Conservation (phyloP, 2,113 vertebrate species). For the Axis porcinus region DNA sequence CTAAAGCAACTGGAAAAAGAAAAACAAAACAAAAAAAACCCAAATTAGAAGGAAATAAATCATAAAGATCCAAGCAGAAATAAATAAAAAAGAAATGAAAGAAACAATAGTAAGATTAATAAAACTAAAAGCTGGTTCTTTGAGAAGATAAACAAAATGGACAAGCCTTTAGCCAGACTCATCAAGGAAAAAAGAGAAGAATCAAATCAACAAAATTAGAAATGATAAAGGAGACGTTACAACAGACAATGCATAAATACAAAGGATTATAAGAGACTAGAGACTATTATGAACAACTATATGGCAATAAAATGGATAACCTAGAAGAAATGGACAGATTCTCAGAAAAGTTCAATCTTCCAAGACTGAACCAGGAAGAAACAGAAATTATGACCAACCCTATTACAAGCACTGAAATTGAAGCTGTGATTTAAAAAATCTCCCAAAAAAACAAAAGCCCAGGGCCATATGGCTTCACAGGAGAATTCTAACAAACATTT, state of each 20-base stretch:
- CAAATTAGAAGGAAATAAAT: background rate
- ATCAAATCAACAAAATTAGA: background rate
- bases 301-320: background rate
- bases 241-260: background rate
- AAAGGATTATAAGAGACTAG: background rate
- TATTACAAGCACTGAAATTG: background rate
- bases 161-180: background rate
- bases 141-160: background rate
- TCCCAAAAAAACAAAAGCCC: background rate
- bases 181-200: background rate
- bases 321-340: background rate
- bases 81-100: background rate
- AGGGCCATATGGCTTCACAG: background rate
- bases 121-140: background rate
- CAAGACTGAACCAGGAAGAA: background rate
- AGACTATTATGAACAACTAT: background rate
- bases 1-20: background rate
- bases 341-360: background rate
- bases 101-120: background rate
- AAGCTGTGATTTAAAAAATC: background rate
- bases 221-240: background rate
- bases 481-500: background rate
- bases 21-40: fast-evolving
- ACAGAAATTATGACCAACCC: background rate
- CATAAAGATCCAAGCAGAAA: background rate